These are phyloP conservation scores for Rachycentron canadum DNA, from an alignment of 2,797 vertebrate species.

Conservation along the genomic window DNA sequence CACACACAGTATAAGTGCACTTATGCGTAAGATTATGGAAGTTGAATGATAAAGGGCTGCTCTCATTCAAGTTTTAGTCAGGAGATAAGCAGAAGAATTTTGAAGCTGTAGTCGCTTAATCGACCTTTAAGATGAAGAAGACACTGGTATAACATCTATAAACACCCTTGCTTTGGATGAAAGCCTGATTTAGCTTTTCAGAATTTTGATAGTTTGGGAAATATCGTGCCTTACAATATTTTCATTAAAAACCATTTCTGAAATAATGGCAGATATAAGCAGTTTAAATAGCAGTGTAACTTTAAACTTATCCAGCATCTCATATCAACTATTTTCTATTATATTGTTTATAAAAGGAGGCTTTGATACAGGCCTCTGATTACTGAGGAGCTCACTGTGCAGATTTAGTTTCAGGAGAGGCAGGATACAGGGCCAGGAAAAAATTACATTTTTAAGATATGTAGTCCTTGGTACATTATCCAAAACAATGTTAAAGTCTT, in stretches of 20 bases:
- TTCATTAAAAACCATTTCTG: background rate
- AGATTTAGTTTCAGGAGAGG: background rate
- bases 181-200: too few species aligned
- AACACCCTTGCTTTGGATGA: too few species aligned
- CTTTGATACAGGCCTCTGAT: background rate
- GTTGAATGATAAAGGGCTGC: too few species aligned
- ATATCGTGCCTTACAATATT: background rate
- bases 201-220: background rate
- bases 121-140: too few species aligned
- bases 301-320: background rate
- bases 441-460: background rate
- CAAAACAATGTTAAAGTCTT: background rate
- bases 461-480: too few species aligned
- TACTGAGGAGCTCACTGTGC: background rate
- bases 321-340: background rate
- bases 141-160: too few species aligned
- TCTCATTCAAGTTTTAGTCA: background rate
- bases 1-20: too few species aligned
- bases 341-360: background rate
- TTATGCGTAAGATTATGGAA: too few species aligned
- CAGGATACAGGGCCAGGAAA: background rate
- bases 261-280: too few species aligned
- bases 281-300: background rate
- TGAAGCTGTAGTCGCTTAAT: background rate
- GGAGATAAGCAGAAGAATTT: background rate